Base-by-base conservation (phyloP, 2,888 invertebrate genomes). In the Neuroscelio doddi region DNA sequence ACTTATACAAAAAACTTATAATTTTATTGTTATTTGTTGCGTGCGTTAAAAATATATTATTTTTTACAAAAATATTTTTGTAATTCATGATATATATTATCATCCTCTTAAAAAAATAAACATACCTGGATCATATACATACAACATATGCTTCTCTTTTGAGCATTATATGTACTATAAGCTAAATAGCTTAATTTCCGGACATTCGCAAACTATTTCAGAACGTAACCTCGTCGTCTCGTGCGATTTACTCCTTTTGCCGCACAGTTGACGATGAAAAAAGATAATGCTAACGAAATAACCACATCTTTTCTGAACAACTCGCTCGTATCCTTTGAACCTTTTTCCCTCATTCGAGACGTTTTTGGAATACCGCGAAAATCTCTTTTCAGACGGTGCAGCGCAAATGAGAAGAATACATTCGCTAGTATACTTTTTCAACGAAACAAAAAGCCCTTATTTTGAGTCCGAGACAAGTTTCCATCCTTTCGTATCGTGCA, bases 381-480 rank as follows among this genome's bases (percentile, higher is more conserved):
- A 51, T 62, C 44, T 53, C 62, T 65, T 65, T 65, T 65, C 57
- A 65, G 56, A 56, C 49, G 36, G 64, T 27, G 41, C 50, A 39
- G 55, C 55, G 36, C 59, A 64, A 64, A 65, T 62, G 67, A 59
- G 67, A 59, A 63, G 63, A 63, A 58, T 52, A 53, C 55, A 12
- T 41, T 9, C 39, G 14, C 7, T 21, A 26, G 55, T 53, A 45
- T 45, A 57, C 53, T 63, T 63, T 62, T 62, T 67, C 62, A 47
- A 24, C 26, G 41, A 32, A 58, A 62, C 61, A 66, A 66, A 66
- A 66, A 66, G 47, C 64, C 36, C 56, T 65, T 51, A 51, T 61
- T 67, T 68, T 64, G 61, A 57, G 50, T 42, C 57, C 61, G 64
- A 62, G 64, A 66, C 62, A 63, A 62, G 64, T 64, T 57, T 66